phyloP scores from a whole-genome alignment of 2,113 vertebrate species.

The Gulo gulo region DNA sequence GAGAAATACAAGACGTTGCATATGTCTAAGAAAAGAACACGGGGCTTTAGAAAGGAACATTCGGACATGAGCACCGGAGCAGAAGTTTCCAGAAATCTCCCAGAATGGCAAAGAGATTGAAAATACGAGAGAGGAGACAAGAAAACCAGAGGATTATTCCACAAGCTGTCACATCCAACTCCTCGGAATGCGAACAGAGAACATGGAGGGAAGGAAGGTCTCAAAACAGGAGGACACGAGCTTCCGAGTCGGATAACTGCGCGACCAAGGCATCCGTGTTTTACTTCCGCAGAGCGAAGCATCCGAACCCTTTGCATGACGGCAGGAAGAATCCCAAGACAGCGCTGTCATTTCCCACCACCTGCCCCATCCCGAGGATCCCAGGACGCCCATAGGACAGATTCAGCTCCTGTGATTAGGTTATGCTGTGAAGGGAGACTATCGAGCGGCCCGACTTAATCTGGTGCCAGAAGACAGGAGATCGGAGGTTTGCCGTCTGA shows the following conservation, averaged over 20 bases:
- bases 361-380: not conserved
- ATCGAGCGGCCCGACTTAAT: not conserved
- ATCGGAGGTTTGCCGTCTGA: not conserved
- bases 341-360: not conserved
- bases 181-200: not conserved
- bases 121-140: not conserved
- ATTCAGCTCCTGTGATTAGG: no score
- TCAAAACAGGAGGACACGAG: not conserved
- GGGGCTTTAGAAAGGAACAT: not conserved
- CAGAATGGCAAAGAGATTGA: not conserved
- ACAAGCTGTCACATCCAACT: not conserved
- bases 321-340: not conserved
- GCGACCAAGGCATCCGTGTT: fast-evolving
- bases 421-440: not conserved
- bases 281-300: not conserved
- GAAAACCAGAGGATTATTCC: not conserved
- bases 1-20: not conserved
- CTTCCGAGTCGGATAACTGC: not conserved
- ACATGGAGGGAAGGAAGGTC: not conserved
- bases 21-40: not conserved
- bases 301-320: not conserved
- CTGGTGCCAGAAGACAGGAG: not conserved
- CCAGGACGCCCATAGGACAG: no score
- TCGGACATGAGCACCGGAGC: fast-evolving
- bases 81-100: not conserved